These are phyloP conservation scores for Styela clava DNA, from an alignment of 23 tunicate species.

Conservation along the genomic window DNA sequence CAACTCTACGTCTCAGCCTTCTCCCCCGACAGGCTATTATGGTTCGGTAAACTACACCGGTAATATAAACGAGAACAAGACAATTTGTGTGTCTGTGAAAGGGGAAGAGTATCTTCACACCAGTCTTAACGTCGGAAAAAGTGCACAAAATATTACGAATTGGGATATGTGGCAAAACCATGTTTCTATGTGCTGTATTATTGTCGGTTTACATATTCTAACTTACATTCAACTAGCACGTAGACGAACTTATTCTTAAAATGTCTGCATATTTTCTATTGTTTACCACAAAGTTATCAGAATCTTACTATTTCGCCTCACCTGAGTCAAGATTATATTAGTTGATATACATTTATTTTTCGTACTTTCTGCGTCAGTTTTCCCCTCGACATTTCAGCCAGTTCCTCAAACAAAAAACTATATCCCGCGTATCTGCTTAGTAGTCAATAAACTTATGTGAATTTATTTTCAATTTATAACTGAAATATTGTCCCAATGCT, in stretches of 20 bases:
- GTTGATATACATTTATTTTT: too few relatives aligned
- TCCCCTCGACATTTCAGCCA: too few relatives aligned
- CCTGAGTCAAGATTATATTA: too few relatives aligned
- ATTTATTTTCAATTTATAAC: too few relatives aligned
- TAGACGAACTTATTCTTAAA: constrained; percentile 4
- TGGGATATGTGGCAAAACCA: constrained; percentile 19
- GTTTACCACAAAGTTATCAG: too few relatives aligned
- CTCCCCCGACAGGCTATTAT: background rate
- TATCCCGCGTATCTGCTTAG: too few relatives aligned
- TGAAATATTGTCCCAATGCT: too few relatives aligned
- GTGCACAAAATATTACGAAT: background rate
- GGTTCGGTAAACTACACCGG: background rate
- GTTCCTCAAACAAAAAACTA: too few relatives aligned
- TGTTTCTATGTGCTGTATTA: constrained; percentile 2
- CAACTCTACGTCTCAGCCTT: background rate
- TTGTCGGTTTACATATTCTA: background rate
- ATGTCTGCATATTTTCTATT: background rate
- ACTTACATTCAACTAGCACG: constrained; percentile 12
- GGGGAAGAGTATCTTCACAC: constrained; percentile 18
- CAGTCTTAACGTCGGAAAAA: background rate
- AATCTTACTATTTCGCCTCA: too few relatives aligned
- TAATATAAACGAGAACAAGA: background rate
- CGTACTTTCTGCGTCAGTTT: too few relatives aligned
- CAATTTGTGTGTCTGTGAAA: background rate
- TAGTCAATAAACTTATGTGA: too few relatives aligned